Conservation (phyloP, 2,888 invertebrate genomes). For the Sepioteuthis lessoniana region DNA sequence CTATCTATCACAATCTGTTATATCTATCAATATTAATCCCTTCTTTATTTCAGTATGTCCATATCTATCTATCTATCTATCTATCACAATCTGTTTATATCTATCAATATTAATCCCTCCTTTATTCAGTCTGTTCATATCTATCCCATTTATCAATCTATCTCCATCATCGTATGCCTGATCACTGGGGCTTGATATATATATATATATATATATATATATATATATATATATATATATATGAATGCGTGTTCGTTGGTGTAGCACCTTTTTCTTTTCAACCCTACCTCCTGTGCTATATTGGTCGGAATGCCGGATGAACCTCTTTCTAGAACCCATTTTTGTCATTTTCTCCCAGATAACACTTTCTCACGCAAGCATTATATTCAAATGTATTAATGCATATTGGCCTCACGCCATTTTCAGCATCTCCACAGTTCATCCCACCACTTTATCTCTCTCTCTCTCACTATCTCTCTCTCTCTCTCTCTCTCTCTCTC, state of each 20-base stretch:
- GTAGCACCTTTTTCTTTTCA: neutral
- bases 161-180: too few species aligned
- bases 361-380: slow-evolving; percentile 9
- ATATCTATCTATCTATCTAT: too few species aligned
- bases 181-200: too few species aligned
- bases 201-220: neutral
- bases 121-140: too few species aligned
- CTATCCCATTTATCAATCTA: neutral
- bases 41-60: too few species aligned
- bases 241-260: neutral
- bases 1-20: too few species aligned
- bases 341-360: neutral
- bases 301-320: neutral
- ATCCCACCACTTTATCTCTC: too few species aligned
- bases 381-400: slow-evolving; percentile 21
- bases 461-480: neutral
- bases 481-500: neutral
- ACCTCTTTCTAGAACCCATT: neutral
- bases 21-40: too few species aligned
- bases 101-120: too few species aligned
- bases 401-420: neutral
- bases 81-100: too few species aligned
- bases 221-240: neutral
- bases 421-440: too few species aligned
- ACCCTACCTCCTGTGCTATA: neutral